phyloP scores from a whole-genome alignment of 2,888 invertebrate genomes.

The Orthosia gracilis region DNA sequence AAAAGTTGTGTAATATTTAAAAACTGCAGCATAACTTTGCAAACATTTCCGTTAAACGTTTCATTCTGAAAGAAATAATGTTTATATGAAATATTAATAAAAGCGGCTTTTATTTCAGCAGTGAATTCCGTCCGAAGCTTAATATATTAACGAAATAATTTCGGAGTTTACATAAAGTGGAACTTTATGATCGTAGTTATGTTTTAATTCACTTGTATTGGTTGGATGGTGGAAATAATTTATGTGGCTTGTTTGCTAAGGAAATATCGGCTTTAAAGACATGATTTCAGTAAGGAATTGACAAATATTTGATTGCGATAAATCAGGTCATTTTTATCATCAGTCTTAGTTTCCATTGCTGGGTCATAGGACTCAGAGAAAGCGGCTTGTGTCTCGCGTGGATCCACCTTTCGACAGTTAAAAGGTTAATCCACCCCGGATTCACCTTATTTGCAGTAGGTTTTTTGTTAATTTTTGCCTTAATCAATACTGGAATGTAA shows the following conservation, averaged over 20 bases:
- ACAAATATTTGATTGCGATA: no score
- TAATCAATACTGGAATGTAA: no score
- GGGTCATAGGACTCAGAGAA: no score
- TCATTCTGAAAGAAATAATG: slow-evolving; percentile 8
- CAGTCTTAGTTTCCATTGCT: no score
- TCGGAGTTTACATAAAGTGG: not conserved
- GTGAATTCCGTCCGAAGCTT: not conserved
- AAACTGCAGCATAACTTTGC: slow-evolving; percentile 1
- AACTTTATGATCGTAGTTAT: not conserved
- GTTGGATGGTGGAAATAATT: not conserved
- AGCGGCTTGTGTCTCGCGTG: no score
- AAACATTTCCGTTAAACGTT: slow-evolving; percentile 9
- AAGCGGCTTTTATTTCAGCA: not conserved
- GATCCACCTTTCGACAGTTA: no score
- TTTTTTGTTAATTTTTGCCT: no score
- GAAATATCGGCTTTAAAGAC: not conserved
- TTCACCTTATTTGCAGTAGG: no score
- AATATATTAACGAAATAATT: not conserved
- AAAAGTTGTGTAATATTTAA: slow-evolving; percentile 1
- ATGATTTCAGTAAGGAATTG: not conserved
- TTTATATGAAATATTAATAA: slow-evolving; percentile 9
- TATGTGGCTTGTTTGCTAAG: not conserved
- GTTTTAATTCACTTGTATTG: not conserved
- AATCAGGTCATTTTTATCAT: no score
- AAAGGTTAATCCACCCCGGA: no score